These are phyloP conservation scores for Epirrita christyi DNA, from an alignment of 2,888 invertebrate species.

Conservation along the genomic window DNA sequence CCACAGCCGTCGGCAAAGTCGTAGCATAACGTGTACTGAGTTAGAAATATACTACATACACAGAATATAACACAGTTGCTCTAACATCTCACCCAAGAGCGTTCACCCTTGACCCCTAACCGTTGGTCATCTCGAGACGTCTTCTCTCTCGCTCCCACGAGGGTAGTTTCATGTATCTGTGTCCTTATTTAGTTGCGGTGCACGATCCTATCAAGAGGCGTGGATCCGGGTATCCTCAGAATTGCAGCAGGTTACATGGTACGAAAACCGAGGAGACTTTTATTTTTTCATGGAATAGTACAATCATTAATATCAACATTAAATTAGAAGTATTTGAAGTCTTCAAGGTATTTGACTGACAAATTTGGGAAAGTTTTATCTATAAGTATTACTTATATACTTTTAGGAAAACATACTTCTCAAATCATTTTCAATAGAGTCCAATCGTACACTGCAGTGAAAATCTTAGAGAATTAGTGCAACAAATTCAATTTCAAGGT, in stretches of 20 bases:
- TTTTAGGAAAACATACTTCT: too few relatives aligned
- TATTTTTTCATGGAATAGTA: too few relatives aligned
- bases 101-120: constrained; percentile 82
- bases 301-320: too few relatives aligned
- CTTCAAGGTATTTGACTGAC: too few relatives aligned
- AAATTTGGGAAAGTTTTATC: too few relatives aligned
- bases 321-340: too few relatives aligned
- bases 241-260: constrained; percentile 68
- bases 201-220: constrained; percentile 71
- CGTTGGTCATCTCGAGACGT: constrained; percentile 79
- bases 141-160: constrained; percentile 52
- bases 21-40: neutral
- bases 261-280: constrained; percentile 48
- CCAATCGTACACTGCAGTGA: too few relatives aligned
- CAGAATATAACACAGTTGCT: constrained; percentile 28
- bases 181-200: constrained; percentile 61
- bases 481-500: too few relatives aligned
- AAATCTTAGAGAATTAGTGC: too few relatives aligned
- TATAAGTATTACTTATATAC: too few relatives aligned
- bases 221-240: constrained; percentile 82
- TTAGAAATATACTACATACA: constrained; percentile 10
- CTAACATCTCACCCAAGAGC: constrained; percentile 70
- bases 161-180: constrained; percentile 28
- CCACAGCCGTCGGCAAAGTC: constrained; percentile 13
- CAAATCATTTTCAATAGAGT: too few relatives aligned